Evolutionary conservation across 2,113 vertebrate species (phyloP).

Genomic region (Mobula birostris): DNA sequence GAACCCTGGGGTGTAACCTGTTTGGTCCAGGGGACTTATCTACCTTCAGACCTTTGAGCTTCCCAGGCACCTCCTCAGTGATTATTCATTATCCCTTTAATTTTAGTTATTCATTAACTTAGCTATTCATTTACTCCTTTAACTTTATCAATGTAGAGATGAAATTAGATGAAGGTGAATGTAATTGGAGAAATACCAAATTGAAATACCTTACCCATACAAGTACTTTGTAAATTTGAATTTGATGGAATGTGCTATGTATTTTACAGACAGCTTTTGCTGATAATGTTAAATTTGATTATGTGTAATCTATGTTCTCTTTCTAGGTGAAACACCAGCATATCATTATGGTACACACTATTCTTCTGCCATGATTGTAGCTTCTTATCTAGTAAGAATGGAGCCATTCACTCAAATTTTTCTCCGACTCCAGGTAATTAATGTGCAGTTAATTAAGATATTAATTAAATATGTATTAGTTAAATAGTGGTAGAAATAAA

Average conservation of each 20-base stretch:
- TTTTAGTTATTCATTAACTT: not conserved
- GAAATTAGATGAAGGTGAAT: not conserved
- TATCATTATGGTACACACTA: constrained; percentile 98
- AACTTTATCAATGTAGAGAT: too few relatives aligned
- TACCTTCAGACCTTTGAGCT: too few relatives aligned
- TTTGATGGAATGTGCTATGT: not conserved
- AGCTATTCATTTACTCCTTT: not conserved
- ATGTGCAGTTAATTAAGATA: not conserved
- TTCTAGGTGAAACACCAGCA: constrained; percentile 86
- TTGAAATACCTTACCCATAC: not conserved
- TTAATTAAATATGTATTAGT: too few relatives aligned
- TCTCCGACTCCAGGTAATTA: constrained; percentile 81
- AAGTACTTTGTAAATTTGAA: not conserved
- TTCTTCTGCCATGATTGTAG: constrained; percentile 96
- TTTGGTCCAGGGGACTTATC: too few relatives aligned
- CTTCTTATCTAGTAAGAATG: constrained; percentile 93
- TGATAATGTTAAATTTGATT: constrained; percentile 1
- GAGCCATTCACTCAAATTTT: constrained; percentile 98
- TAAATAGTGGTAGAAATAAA: too few relatives aligned
- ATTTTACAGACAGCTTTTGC: not conserved
- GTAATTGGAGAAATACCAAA: not conserved
- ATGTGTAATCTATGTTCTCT: constrained; percentile 15
- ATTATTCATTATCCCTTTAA: too few relatives aligned
- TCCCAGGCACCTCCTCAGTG: too few relatives aligned
- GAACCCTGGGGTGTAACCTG: too few relatives aligned